These are phyloP conservation scores for Ennomos fuscantarius DNA, from an alignment of 2,888 invertebrate species.

Conservation along the genomic window DNA sequence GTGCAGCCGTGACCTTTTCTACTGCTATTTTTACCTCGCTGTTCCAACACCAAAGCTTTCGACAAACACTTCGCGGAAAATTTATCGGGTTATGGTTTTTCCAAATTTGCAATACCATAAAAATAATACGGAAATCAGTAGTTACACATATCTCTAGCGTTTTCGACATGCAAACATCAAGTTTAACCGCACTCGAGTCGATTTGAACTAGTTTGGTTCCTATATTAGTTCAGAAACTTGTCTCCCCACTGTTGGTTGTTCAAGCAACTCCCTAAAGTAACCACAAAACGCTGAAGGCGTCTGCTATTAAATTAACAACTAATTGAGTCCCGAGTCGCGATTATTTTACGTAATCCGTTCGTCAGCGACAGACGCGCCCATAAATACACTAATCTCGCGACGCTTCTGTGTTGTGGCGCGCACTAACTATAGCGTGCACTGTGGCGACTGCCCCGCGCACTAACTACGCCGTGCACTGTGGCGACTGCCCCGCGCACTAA, in stretches of 20 bases:
- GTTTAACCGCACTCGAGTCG: not conserved
- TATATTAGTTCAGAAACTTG: slow-evolving; percentile 5
- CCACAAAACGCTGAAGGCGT: slow-evolving; percentile 15
- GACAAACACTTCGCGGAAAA: slow-evolving; percentile 2
- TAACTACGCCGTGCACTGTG: too few species aligned
- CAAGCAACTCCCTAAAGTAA: slow-evolving; percentile 9
- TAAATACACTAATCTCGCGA: not conserved
- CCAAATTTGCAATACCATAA: not conserved
- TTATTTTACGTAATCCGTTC: slow-evolving; percentile 11
- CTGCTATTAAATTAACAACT: slow-evolving; percentile 15
- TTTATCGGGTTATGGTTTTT: not conserved
- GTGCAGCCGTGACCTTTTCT: slow-evolving; percentile 27
- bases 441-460: too few species aligned
- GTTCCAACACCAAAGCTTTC: slow-evolving; percentile 3
- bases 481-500: too few species aligned
- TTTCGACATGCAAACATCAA: not conserved
- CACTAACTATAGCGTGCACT: too few species aligned
- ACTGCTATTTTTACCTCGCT: slow-evolving; percentile 1
- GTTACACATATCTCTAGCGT: not conserved
- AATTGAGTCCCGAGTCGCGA: slow-evolving; percentile 10
- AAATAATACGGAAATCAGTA: not conserved
- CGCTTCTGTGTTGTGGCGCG: not conserved
- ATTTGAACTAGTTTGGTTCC: not conserved
- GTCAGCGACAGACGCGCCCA: not conserved
- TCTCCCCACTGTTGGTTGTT: slow-evolving; percentile 6